Evolutionary conservation across 1,140 invertebrate genomes (phyloP).

Genomic region (Phymorhynchus buccinoides): DNA sequence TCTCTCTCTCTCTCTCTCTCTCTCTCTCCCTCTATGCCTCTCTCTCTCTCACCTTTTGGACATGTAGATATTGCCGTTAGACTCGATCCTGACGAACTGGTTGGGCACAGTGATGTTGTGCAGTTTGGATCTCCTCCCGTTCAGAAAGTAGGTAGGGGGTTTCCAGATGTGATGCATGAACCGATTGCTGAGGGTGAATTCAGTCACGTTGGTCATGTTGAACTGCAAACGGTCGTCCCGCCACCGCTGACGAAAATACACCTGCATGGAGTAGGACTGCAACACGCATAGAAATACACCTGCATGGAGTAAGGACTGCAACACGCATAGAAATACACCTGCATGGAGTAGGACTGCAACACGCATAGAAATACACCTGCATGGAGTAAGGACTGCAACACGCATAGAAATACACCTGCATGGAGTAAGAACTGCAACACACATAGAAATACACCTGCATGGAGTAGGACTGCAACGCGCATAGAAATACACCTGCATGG

Average conservation of each 20-base stretch:
- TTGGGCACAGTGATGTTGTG: slow-evolving; percentile 97
- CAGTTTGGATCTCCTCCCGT: slow-evolving; percentile 93
- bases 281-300: background rate
- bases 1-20: no score
- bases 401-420: no score
- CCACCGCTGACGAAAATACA: slow-evolving; percentile 88
- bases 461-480: no score
- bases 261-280: slow-evolving; percentile 96
- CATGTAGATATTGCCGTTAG: slow-evolving; percentile 92
- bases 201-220: slow-evolving; percentile 63
- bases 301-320: no score
- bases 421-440: no score
- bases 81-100: slow-evolving; percentile 87
- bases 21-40: no score
- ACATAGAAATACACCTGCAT: no score
- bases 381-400: no score
- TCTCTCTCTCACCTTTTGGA: slow-evolving; percentile 86
- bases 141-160: slow-evolving; percentile 93
- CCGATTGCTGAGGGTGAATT: slow-evolving; percentile 71
- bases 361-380: no score
- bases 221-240: slow-evolving; percentile 75
- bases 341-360: no score
- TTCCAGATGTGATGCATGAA: slow-evolving; percentile 86
- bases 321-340: no score
- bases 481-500: no score